Evolutionary conservation across 2,797 vertebrate genomes (phyloP), one percentile per base, ranked within the genome.

Genomic region (Xenentodon cancila): DNA sequence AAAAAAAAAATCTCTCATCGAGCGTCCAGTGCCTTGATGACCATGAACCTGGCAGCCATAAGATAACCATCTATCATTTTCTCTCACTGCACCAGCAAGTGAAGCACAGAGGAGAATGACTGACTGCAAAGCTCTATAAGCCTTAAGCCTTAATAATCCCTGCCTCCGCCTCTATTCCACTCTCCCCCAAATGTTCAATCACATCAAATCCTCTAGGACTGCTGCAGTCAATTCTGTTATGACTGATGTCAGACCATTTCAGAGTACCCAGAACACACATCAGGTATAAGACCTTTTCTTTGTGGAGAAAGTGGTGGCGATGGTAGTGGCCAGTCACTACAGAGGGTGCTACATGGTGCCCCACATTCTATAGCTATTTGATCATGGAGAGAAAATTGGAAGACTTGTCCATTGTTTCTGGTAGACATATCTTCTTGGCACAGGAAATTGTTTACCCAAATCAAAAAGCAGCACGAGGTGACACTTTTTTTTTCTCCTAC

Each of bases 61-160:
- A 43, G 63, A 67, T 9, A 72, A 64, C 43, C 62, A 75, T 80
- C 72, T 81, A 77, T 63, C 63, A 64, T 71, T 76, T 77, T 75
- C 68, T 73, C 77, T 70, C 40, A 60, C 62, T 85, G 75, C 72
- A 72, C 69, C 78, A 74, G 72, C 46, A 37, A 75, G 68, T 53
- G 57, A 70, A 67, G 73, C 72, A 69, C 43, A 73, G 81, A 82
- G 47, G 72, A 81, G 76, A 88, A 77, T 74, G 77, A 86, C 82
- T 52, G 80, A 87, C 71, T 62, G 68, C 77, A 78, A 81, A 71
- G 77, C 69, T 70, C 73, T 79, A 52, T 91, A 92, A 92, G 82
- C 86, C 73, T 71, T 92, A 91, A 89, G 70, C 85, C 71, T 82
- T 54, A 65, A 82, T 94, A 92, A 94, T 94, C 93, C 92, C 80